These are phyloP conservation scores for Umimayanthus kanabou DNA, from an alignment of 92 coral and sea anemone genomes.

Conservation along the genomic window DNA sequence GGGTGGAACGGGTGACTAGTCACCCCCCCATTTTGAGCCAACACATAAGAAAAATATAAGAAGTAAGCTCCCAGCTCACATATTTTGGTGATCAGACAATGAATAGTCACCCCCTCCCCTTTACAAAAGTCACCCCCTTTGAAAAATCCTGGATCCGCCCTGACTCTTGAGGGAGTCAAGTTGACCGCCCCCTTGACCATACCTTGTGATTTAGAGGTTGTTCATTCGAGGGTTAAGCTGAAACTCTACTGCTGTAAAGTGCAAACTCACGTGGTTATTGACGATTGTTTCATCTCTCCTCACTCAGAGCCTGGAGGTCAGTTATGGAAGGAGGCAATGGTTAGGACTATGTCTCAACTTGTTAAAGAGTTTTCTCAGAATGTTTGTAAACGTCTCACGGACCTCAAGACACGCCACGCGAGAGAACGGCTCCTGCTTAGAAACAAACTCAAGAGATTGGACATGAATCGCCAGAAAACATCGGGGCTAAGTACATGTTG, in stretches of 20 bases:
- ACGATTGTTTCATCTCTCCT: not conserved
- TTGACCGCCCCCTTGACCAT: no score
- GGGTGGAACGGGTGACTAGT: no score
- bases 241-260: not conserved
- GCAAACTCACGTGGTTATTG: not conserved
- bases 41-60: no score
- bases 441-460: not conserved
- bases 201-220: no score
- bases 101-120: no score
- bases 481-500: not conserved
- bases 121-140: no score
- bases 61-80: no score
- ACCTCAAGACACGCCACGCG: constrained; percentile 28
- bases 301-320: not conserved
- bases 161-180: no score
- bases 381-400: not conserved
- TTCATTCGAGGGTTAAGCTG: no score
- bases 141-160: no score
- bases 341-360: not conserved
- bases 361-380: constrained; percentile 32
- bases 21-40: no score
- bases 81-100: no score
- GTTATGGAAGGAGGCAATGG: constrained; percentile 1
- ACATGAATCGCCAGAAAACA: not conserved
- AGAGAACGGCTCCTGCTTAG: not conserved